These are phyloP conservation scores for Centropus unirufus DNA, from an alignment of 2,113 vertebrate species.

Conservation along the genomic window DNA sequence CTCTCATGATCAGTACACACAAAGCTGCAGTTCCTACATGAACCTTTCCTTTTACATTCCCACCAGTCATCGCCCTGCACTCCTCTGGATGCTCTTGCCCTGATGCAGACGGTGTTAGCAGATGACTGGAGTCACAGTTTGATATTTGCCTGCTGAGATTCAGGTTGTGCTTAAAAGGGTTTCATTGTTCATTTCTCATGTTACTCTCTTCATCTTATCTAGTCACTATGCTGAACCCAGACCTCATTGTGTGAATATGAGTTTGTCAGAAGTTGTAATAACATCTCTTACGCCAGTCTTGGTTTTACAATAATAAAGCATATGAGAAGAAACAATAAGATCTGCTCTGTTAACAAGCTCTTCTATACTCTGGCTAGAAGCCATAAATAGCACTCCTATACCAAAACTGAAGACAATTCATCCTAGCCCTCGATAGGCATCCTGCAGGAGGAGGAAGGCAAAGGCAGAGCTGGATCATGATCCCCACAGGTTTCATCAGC, in stretches of 20 bases:
- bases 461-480: background rate
- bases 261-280: background rate
- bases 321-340: background rate
- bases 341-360: background rate
- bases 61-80: background rate
- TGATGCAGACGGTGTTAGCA: background rate
- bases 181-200: background rate
- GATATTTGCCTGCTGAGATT: background rate
- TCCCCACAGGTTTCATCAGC: background rate
- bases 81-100: fast-evolving
- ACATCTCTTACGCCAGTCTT: background rate
- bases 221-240: background rate
- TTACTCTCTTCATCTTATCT: background rate
- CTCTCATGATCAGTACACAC: background rate
- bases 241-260: fast-evolving
- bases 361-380: background rate
- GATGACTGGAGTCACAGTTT: background rate
- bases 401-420: background rate
- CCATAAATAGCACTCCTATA: background rate
- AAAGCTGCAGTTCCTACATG: background rate
- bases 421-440: fast-evolving
- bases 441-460: background rate
- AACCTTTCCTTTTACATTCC: background rate
- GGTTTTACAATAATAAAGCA: background rate
- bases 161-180: background rate